A percentile compares a stretch with the other conserved stretches of the same genome.
Evolutionary conservation across 2,113 vertebrate genomes (phyloP).

Genomic region (Setophaga coronata): DNA sequence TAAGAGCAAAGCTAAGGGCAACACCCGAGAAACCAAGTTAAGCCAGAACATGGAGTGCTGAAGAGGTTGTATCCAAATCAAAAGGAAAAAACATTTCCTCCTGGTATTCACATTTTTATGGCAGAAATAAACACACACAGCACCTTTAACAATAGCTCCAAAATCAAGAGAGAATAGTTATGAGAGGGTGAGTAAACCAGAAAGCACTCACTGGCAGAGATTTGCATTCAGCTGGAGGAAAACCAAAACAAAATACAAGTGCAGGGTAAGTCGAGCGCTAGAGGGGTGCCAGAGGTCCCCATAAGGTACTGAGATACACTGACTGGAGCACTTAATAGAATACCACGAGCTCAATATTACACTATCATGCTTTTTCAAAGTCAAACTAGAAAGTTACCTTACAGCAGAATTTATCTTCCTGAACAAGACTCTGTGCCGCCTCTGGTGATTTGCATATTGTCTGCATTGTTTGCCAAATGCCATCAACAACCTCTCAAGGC

Average conservation of each 20-base stretch:
- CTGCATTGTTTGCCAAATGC: constrained; percentile 29
- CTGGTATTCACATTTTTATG: neutral
- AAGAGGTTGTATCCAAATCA: neutral
- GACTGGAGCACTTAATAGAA: neutral
- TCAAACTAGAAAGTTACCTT: neutral
- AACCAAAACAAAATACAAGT: neutral
- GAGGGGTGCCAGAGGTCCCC: neutral
- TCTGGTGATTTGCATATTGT: neutral
- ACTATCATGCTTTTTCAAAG: neutral
- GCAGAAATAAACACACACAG: neutral
- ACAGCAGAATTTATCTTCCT: neutral
- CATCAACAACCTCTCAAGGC: constrained; percentile 35
- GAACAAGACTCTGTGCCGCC: neutral
- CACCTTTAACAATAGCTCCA: neutral
- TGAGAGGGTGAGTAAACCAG: neutral
- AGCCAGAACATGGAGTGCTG: neutral
- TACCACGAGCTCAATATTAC: neutral
- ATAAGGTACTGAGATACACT: neutral
- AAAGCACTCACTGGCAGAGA: neutral
- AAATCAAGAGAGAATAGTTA: neutral
- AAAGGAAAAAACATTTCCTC: neutral
- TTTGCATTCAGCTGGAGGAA: neutral
- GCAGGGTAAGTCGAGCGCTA: neutral
- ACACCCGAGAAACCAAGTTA: neutral
- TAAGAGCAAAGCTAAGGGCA: neutral